These are phyloP conservation scores for Peribatodes rhomboidaria DNA, from an alignment of 2,888 invertebrate species.

Conservation along the genomic window DNA sequence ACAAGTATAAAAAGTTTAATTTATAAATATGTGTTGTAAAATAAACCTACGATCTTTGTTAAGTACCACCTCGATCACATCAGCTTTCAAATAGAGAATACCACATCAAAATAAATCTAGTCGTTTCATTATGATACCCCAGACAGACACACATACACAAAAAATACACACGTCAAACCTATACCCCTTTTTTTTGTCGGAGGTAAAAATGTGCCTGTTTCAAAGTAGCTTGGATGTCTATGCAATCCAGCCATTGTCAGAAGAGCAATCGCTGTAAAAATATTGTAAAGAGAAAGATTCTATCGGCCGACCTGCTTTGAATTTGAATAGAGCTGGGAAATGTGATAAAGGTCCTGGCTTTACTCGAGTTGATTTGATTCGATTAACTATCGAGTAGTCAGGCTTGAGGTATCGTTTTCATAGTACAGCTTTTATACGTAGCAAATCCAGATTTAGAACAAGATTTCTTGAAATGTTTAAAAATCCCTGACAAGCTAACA, in stretches of 20 bases:
- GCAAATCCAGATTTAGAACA: not conserved
- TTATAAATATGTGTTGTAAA: no score
- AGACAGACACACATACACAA: no score
- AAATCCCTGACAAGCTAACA: no score
- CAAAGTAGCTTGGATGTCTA: not conserved
- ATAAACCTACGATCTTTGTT: no score
- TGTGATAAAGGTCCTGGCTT: constrained; percentile 24
- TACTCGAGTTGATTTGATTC: constrained; percentile 23
- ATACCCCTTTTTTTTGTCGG: no score
- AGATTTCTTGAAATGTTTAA: not conserved
- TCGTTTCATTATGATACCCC: no score
- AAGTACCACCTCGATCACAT: no score
- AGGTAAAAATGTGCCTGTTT: no score
- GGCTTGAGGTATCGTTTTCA: not conserved
- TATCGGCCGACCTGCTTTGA: constrained; percentile 29
- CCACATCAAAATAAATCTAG: no score
- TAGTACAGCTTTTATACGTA: not conserved
- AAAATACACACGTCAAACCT: no score
- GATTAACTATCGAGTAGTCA: constrained; percentile 12
- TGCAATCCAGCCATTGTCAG: constrained; percentile 16
- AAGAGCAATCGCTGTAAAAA: constrained; percentile 47
- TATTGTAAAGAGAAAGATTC: constrained; percentile 37
- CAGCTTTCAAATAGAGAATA: no score
- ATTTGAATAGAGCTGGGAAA: constrained; percentile 32
- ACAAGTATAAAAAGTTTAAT: no score